A percentile compares a stretch with the other conserved stretches of the same genome.
These are phyloP conservation scores for Diaperis boleti DNA, from an alignment of 2,888 invertebrate genomes.

Conservation along the genomic window DNA sequence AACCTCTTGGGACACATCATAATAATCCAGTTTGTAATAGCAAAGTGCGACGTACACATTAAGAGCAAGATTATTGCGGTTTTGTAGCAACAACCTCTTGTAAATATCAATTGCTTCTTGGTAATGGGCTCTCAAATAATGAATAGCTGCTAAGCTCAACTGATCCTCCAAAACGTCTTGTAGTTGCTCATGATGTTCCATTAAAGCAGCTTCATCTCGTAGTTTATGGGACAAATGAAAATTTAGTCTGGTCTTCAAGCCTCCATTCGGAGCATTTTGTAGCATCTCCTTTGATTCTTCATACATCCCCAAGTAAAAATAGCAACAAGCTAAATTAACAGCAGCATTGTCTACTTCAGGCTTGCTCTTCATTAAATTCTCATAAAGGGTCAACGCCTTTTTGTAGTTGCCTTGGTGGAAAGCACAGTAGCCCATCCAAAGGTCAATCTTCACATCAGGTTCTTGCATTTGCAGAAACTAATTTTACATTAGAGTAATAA, in stretches of 20 bases:
- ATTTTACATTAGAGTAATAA: background rate
- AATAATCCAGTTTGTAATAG: conserved; percentile 98
- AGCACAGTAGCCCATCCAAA: conserved; percentile 95
- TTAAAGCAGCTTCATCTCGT: conserved; percentile 86
- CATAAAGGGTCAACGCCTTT: conserved; percentile 81
- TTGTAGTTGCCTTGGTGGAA: conserved; percentile 97
- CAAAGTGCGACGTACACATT: conserved; percentile 98
- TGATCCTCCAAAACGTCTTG: conserved; percentile 95
- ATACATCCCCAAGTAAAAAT: conserved; percentile 91
- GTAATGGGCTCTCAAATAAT: conserved; percentile 95
- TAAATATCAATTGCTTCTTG: conserved; percentile 99
- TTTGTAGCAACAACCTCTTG: conserved; percentile 90
- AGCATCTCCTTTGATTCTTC: conserved; percentile 77
- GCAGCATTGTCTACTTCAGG: conserved; percentile 73
- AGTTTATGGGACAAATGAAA: conserved; percentile 96
- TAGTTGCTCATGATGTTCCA: conserved; percentile 86
- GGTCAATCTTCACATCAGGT: conserved; percentile 70
- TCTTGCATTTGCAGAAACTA: conserved; percentile 72
- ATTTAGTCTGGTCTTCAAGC: conserved; percentile 79
- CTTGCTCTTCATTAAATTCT: conserved; percentile 69
- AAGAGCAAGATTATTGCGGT: conserved; percentile 91
- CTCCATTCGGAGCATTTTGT: conserved; percentile 72
- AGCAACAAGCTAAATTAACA: conserved; percentile 91
- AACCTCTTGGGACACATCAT: conserved; percentile 98
- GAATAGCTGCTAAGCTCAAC: conserved; percentile 94